Evolutionary conservation across 2,888 invertebrate genomes (phyloP).

Genomic region (Allophyes oxyacanthae): DNA sequence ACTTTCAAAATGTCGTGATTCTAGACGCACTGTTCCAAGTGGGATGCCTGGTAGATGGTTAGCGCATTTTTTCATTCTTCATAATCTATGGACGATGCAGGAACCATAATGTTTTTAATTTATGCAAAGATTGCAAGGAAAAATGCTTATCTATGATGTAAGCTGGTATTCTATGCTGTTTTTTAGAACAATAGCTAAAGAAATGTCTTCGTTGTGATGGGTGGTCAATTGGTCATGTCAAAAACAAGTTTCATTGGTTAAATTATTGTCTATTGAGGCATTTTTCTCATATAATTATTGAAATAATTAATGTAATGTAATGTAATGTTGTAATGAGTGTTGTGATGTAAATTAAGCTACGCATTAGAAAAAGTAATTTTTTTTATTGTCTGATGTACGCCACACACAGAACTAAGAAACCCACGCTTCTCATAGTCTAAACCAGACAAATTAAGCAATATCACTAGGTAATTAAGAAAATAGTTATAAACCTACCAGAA

Average conservation of each 20-base stretch:
- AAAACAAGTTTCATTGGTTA: slow-evolving; percentile 1
- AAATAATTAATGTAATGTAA: slow-evolving; percentile 9
- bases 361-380: no score
- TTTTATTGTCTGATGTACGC: not conserved
- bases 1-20: no score
- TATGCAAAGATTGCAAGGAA: no score
- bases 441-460: no score
- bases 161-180: not conserved
- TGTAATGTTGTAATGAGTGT: not conserved
- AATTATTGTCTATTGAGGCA: not conserved
- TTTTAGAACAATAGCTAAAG: not conserved
- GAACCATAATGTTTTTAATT: slow-evolving; percentile 43
- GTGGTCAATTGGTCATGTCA: not conserved
- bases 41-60: slow-evolving; percentile 34
- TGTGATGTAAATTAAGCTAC: no score
- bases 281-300: slow-evolving; percentile 7
- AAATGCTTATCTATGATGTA: not conserved
- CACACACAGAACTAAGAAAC: no score
- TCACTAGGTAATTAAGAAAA: no score
- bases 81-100: slow-evolving; percentile 42
- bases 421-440: no score
- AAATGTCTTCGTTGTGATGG: not conserved
- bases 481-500: no score
- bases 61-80: slow-evolving; percentile 36
- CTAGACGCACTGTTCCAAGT: no score